These are phyloP conservation scores for Typhlomys cinereus DNA, from an alignment of 2,113 vertebrate species.

Conservation along the genomic window DNA sequence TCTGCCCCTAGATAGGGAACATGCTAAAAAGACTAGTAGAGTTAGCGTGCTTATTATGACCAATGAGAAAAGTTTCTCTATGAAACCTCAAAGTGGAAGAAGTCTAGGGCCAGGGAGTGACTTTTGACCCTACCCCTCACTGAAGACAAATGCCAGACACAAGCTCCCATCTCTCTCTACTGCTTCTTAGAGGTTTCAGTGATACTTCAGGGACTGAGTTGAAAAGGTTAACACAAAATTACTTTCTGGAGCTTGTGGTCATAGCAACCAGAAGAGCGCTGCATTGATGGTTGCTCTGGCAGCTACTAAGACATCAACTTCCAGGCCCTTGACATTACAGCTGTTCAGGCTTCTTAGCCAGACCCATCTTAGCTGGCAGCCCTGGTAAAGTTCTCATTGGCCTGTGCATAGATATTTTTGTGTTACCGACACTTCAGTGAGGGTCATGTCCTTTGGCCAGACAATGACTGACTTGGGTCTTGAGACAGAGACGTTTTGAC, in stretches of 20 bases:
- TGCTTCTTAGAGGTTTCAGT: constrained; percentile 26
- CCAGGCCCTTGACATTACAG: background rate
- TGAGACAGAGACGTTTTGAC: background rate
- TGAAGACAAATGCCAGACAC: background rate
- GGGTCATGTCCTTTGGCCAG: background rate
- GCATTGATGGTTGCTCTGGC: background rate
- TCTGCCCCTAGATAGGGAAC: background rate
- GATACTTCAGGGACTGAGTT: constrained; percentile 32
- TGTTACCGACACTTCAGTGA: background rate
- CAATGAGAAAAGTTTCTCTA: background rate
- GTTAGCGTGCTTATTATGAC: background rate
- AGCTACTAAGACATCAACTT: constrained; percentile 10
- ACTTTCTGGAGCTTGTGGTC: constrained; percentile 25
- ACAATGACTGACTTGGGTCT: background rate
- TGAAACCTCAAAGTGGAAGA: background rate
- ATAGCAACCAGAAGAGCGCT: constrained; percentile 5
- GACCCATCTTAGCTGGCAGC: background rate
- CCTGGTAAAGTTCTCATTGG: background rate
- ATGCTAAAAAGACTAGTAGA: background rate
- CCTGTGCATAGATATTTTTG: background rate
- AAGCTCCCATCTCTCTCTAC: background rate
- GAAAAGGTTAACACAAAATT: constrained; percentile 59
- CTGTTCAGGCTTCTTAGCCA: background rate
- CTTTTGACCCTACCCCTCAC: background rate
- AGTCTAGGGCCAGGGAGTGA: background rate